phyloP scores from a whole-genome alignment of 2,113 vertebrate species.

The Dermatemys mawii region DNA sequence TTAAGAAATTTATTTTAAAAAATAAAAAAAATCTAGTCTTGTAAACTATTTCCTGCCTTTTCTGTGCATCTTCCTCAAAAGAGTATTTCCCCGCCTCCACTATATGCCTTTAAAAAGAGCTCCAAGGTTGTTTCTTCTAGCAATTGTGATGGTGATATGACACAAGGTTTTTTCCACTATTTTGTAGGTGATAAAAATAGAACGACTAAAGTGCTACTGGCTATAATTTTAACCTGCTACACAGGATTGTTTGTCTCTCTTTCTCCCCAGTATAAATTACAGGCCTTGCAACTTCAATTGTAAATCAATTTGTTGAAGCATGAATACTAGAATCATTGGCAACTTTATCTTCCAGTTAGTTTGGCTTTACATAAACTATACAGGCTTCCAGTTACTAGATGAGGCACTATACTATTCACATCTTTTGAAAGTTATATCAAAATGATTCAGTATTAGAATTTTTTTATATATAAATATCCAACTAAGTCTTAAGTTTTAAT shows the following conservation, averaged over 20 bases:
- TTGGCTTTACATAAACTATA: not conserved
- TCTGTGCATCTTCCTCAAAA: not conserved
- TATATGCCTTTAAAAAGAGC: slow-evolving; percentile 51
- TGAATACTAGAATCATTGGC: slow-evolving; percentile 29
- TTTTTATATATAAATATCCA: not conserved
- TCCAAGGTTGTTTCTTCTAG: slow-evolving; percentile 16
- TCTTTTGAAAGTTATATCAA: not conserved
- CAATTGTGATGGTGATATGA: not conserved
- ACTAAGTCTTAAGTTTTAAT: not conserved
- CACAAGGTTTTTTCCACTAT: slow-evolving; percentile 1
- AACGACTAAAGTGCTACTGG: slow-evolving; percentile 44
- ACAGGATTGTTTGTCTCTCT: slow-evolving; percentile 49
- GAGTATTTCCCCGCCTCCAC: not conserved
- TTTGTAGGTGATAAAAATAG: slow-evolving; percentile 53
- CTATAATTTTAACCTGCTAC: slow-evolving; percentile 55
- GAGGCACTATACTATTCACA: accelerated
- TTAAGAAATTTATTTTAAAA: not conserved
- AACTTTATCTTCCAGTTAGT: slow-evolving; percentile 32
- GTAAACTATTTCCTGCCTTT: not conserved
- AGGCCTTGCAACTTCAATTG: slow-evolving; percentile 60
- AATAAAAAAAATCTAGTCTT: not conserved
- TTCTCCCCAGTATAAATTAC: slow-evolving; percentile 40
- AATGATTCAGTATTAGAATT: not conserved
- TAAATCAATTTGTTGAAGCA: slow-evolving; percentile 37
- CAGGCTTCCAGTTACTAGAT: not conserved